These are phyloP conservation scores for Cotesia vestalis DNA, from an alignment of 1,140 invertebrate genomes.

Conservation along the genomic window DNA sequence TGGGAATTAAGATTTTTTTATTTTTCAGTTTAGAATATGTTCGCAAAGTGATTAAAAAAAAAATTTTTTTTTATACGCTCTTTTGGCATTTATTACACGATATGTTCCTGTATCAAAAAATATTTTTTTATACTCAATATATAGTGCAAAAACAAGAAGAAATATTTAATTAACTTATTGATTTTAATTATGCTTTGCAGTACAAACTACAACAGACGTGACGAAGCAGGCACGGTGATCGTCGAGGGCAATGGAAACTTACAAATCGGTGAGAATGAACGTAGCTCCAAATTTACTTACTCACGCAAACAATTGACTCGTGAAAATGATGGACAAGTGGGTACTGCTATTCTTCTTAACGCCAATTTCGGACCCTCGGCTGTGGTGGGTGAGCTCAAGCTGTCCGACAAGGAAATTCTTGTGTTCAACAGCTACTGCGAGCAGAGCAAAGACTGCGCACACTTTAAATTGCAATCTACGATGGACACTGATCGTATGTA, in stretches of 20 bases:
- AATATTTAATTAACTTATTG: slow-evolving; percentile 1
- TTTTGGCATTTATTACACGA: no score
- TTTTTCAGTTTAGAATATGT: no score
- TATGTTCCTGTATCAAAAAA: no score
- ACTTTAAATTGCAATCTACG: slow-evolving; percentile 74
- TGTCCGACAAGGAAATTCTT: slow-evolving; percentile 76
- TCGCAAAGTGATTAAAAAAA: no score
- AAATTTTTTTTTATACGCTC: no score
- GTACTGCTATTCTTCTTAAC: slow-evolving; percentile 66
- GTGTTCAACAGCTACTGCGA: slow-evolving; percentile 77
- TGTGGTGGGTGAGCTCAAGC: slow-evolving; percentile 71
- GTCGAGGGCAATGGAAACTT: slow-evolving; percentile 76
- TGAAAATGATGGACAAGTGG: slow-evolving; percentile 70
- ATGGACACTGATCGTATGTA: slow-evolving; percentile 66
- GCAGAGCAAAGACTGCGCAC: slow-evolving; percentile 78
- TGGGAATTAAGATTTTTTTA: no score
- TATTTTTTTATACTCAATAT: no score
- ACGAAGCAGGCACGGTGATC: slow-evolving; percentile 75
- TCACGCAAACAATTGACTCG: slow-evolving; percentile 70
- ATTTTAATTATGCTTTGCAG: slow-evolving; percentile 54
- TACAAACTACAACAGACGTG: slow-evolving; percentile 73
- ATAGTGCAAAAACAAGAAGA: not conserved
- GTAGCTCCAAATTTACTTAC: slow-evolving; percentile 76
- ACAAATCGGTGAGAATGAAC: slow-evolving; percentile 72
- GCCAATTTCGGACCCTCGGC: slow-evolving; percentile 66